Percentiles rank a stretch among this genome's conserved stretches.
Evolutionary conservation across 2,797 vertebrate species (phyloP).

Genomic region (Sparidentex hasta): DNA sequence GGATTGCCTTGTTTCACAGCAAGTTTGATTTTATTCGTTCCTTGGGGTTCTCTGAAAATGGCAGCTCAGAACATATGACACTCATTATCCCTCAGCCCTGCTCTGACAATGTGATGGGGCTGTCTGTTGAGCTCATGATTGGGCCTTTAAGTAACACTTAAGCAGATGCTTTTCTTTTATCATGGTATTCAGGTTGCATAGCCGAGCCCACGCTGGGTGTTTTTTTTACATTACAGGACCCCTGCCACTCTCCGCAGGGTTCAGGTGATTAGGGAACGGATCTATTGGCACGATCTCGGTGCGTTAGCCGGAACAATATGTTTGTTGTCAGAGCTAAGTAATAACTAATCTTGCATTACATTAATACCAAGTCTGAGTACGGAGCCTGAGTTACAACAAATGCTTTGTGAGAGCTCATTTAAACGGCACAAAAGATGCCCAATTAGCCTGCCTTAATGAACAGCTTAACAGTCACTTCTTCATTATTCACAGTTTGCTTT

Average conservation of each 20-base stretch:
- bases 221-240: slow-evolving; percentile 75
- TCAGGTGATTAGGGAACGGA: slow-evolving; percentile 76
- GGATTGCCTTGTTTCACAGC: neutral
- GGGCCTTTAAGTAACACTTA: slow-evolving; percentile 76
- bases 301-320: slow-evolving; percentile 78
- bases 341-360: slow-evolving; percentile 76
- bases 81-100: slow-evolving; percentile 37
- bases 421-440: slow-evolving; percentile 67
- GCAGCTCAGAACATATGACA: slow-evolving; percentile 48
- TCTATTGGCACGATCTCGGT: slow-evolving; percentile 67
- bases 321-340: slow-evolving; percentile 77
- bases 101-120: slow-evolving; percentile 45
- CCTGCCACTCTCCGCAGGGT: slow-evolving; percentile 73
- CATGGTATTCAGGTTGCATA: slow-evolving; percentile 64
- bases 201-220: slow-evolving; percentile 68
- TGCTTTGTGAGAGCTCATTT: slow-evolving; percentile 59
- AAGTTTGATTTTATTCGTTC: neutral
- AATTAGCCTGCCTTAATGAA: slow-evolving; percentile 75
- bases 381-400: slow-evolving; percentile 62
- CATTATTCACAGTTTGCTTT: slow-evolving; percentile 48
- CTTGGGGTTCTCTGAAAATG: slow-evolving; percentile 7
- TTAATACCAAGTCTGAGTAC: slow-evolving; percentile 54
- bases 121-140: slow-evolving; percentile 62
- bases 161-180: slow-evolving; percentile 77
- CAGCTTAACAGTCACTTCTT: slow-evolving; percentile 59